Conservation (phyloP, 2,888 invertebrate genomes). For the Aspidiotus destructor region DNA sequence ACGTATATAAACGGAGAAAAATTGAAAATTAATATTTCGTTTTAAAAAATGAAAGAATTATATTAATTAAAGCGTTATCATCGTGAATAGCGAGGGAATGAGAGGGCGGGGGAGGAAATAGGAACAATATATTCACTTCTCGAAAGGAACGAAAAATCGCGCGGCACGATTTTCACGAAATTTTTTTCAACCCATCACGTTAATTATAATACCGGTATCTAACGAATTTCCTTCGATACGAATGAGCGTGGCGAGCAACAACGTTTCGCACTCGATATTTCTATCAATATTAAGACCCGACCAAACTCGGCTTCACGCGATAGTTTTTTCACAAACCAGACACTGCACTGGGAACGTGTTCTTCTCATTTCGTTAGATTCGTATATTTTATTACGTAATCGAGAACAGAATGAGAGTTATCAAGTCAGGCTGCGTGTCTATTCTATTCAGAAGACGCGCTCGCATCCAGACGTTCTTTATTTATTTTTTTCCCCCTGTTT, state of each 20-base stretch:
- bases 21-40: not conserved
- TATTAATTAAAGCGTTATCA: not conserved
- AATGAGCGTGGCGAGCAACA: too few relatives aligned
- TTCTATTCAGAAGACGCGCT: constrained; percentile 12
- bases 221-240: too few relatives aligned
- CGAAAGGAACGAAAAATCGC: constrained; percentile 8
- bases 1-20: not conserved
- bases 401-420: constrained; percentile 18
- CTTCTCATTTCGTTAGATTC: constrained; percentile 18
- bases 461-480: not conserved
- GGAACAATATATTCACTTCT: not conserved
- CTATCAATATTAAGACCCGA: not conserved
- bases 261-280: too few relatives aligned
- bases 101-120: constrained; percentile 1
- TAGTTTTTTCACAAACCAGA: constrained; percentile 14
- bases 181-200: constrained; percentile 18
- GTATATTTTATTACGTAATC: constrained; percentile 28
- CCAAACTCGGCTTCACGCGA: constrained; percentile 14
- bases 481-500: too few relatives aligned
- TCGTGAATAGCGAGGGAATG: constrained; percentile 19
- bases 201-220: not conserved
- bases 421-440: constrained; percentile 1
- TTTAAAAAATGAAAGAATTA: constrained; percentile 20
- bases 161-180: constrained; percentile 10
- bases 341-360: constrained; percentile 17